Percentiles rank a stretch among this genome's conserved stretches.
Evolutionary conservation across 2,888 invertebrate species (phyloP).

Genomic region (Metopia argyrocephala): DNA sequence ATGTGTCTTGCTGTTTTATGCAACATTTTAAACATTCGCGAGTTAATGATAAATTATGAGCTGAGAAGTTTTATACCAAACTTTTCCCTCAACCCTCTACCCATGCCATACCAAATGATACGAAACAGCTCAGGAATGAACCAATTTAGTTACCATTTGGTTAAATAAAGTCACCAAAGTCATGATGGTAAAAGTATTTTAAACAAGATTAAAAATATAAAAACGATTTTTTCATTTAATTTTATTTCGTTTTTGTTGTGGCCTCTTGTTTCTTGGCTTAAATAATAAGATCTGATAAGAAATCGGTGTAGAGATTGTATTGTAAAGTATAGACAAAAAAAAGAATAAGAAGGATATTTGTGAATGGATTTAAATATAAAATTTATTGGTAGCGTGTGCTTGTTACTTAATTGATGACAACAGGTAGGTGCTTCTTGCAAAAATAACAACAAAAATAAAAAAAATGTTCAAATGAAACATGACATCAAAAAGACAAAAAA

Average conservation of each 20-base stretch:
- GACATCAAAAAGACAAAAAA: constrained; percentile 21
- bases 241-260: constrained; percentile 5
- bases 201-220: constrained; percentile 58
- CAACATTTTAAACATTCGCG: constrained; percentile 55
- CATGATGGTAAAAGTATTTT: constrained; percentile 54
- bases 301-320: constrained; percentile 38
- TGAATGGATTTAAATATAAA: constrained; percentile 52
- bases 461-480: constrained; percentile 35
- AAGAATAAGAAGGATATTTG: constrained; percentile 23
- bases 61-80: constrained; percentile 35
- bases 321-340: constrained; percentile 20
- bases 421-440: constrained; percentile 75
- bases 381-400: constrained; percentile 76
- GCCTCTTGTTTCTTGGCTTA: constrained; percentile 10
- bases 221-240: constrained; percentile 47
- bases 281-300: constrained; percentile 64
- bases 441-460: constrained; percentile 13
- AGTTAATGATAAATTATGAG: constrained; percentile 64
- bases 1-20: constrained; percentile 59
- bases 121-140: not conserved
- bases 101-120: not conserved
- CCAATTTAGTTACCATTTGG: constrained; percentile 44
- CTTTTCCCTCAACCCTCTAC: not conserved
- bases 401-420: constrained; percentile 78
- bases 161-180: constrained; percentile 60